phyloP scores from a whole-genome alignment of 2,888 invertebrate genomes.

The Nomada ruficornis region DNA sequence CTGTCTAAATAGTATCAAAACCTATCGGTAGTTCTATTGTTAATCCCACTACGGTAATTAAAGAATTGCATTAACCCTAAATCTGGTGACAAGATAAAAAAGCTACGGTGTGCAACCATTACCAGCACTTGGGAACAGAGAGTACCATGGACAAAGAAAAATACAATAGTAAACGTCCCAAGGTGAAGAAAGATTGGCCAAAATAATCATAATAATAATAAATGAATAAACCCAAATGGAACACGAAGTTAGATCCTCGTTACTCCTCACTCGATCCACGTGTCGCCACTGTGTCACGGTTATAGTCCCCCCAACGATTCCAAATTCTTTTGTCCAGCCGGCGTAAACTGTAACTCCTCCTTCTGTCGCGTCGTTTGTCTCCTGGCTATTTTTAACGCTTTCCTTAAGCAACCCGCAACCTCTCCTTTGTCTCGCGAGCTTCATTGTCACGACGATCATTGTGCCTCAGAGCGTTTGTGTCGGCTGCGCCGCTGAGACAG shows the following conservation, averaged over 20 bases:
- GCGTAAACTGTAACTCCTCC: constrained; percentile 3
- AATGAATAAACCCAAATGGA: background rate
- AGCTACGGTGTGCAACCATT: too few species aligned
- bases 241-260: background rate
- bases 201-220: too few species aligned
- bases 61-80: too few species aligned
- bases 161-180: too few species aligned
- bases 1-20: too few species aligned
- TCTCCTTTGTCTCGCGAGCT: constrained; percentile 18
- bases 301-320: background rate
- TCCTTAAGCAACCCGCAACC: constrained; percentile 42
- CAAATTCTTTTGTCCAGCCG: constrained; percentile 7
- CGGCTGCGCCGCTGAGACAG: background rate
- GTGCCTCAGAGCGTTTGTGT: constrained; percentile 26
- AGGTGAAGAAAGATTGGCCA: too few species aligned
- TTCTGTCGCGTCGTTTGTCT: constrained; percentile 2
- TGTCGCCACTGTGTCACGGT: constrained; percentile 1
- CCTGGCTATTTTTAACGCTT: constrained; percentile 49
- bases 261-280: background rate
- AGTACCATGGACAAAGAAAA: too few species aligned
- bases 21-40: too few species aligned
- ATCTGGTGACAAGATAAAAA: too few species aligned
- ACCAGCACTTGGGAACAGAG: too few species aligned
- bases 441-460: constrained; percentile 41
- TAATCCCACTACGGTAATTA: too few species aligned